Conservation (phyloP, 2,888 invertebrate species). For the Amphipoea lucens region DNA sequence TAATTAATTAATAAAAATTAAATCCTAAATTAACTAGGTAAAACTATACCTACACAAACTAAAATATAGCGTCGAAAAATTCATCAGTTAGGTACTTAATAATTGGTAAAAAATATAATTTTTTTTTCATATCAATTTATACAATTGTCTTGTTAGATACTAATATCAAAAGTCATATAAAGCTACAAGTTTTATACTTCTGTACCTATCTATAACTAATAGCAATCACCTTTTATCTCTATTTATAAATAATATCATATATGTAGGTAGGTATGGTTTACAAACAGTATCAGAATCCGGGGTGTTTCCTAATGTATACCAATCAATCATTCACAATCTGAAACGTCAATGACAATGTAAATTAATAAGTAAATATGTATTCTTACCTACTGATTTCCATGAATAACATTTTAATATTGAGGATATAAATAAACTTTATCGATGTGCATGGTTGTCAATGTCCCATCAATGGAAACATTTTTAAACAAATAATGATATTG, state of each 20-base stretch:
- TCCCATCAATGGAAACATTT: background rate
- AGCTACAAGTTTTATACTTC: background rate
- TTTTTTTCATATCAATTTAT: background rate
- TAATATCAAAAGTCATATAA: background rate
- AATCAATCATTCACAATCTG: background rate
- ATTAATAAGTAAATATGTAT: background rate
- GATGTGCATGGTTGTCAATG: background rate
- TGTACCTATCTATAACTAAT: background rate
- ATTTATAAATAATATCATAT: background rate
- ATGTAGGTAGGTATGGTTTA: too few species aligned
- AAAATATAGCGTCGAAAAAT: too few species aligned
- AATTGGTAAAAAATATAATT: background rate
- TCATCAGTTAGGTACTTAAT: too few species aligned
- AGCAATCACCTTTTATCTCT: background rate
- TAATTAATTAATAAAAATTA: too few species aligned
- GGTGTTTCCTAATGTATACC: background rate
- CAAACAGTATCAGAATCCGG: background rate
- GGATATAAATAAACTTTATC: background rate
- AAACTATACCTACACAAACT: too few species aligned
- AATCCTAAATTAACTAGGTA: too few species aligned
- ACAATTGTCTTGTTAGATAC: background rate
- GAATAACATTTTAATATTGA: background rate
- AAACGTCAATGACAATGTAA: background rate
- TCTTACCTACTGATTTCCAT: background rate
- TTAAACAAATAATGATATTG: background rate